These are phyloP conservation scores for Laothoe populi DNA, from an alignment of 2,888 invertebrate genomes.

Conservation along the genomic window DNA sequence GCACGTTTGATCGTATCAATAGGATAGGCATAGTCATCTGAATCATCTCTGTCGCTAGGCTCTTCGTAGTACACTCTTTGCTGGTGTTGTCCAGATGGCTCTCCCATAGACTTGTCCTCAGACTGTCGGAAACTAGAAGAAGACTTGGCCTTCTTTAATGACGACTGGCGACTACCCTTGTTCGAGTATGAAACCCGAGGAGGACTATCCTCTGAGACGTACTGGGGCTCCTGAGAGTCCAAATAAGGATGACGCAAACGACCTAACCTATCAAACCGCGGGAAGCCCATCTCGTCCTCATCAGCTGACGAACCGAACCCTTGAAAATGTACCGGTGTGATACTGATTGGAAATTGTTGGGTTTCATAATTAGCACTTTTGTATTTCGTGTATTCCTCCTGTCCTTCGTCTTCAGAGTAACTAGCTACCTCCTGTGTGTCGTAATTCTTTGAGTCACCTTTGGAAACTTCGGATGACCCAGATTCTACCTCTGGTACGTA, in stretches of 20 bases:
- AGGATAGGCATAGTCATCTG: slow-evolving; percentile 80
- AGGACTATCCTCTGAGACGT: slow-evolving; percentile 78
- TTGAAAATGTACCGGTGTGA: slow-evolving; percentile 83
- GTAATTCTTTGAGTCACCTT: slow-evolving; percentile 77
- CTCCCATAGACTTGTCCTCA: slow-evolving; percentile 67
- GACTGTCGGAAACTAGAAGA: slow-evolving; percentile 64
- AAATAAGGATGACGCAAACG: slow-evolving; percentile 82
- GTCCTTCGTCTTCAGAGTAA: slow-evolving; percentile 85
- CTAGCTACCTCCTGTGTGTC: slow-evolving; percentile 70
- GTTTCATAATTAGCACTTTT: slow-evolving; percentile 70
- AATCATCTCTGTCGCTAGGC: slow-evolving; percentile 78
- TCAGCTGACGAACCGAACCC: slow-evolving; percentile 86
- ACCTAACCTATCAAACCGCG: slow-evolving; percentile 85
- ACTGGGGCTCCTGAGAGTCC: slow-evolving; percentile 77
- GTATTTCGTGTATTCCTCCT: slow-evolving; percentile 75
- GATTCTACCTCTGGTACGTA: slow-evolving; percentile 88
- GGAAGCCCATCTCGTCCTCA: slow-evolving; percentile 88
- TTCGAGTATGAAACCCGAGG: slow-evolving; percentile 77
- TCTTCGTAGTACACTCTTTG: slow-evolving; percentile 69
- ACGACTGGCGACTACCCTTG: slow-evolving; percentile 79
- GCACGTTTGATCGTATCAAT: slow-evolving; percentile 81
- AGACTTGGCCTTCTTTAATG: slow-evolving; percentile 74
- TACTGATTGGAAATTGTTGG: slow-evolving; percentile 75
- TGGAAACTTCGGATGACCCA: slow-evolving; percentile 86
- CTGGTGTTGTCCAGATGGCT: slow-evolving; percentile 67